phyloP scores from a whole-genome alignment of 23 tunicate species.

The Diplosoma virens region DNA sequence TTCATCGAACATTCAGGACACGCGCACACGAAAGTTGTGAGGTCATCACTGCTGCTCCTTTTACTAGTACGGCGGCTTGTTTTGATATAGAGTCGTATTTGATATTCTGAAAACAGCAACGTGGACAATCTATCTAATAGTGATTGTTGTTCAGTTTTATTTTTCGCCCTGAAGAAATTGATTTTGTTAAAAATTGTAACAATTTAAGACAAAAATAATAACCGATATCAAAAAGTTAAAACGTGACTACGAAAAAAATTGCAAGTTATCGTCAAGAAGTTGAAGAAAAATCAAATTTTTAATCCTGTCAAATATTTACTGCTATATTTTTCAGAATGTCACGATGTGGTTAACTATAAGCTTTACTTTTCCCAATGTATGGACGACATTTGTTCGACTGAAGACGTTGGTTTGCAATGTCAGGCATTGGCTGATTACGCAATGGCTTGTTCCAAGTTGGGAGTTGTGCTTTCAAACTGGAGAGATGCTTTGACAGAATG shows the following conservation, averaged over 20 bases:
- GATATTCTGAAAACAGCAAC: no score
- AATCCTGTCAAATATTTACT: no score
- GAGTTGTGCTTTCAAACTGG: conserved; percentile 89
- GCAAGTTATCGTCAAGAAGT: no score
- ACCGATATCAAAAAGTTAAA: no score
- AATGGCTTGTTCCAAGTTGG: conserved; percentile 88
- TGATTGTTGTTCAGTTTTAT: no score
- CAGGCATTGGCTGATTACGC: conserved; percentile 89
- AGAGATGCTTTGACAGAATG: conserved; percentile 66
- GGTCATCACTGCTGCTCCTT: conserved; percentile 86
- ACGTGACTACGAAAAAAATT: no score
- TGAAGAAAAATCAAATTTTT: no score
- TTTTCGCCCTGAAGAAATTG: no score
- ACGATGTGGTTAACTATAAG: conserved; percentile 92
- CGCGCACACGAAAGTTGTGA: conserved; percentile 91
- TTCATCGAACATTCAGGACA: conserved; percentile 60
- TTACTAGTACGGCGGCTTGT: conserved; percentile 65
- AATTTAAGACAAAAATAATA: no score
- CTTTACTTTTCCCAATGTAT: conserved; percentile 67
- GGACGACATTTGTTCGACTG: conserved; percentile 80
- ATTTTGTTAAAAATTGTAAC: no score
- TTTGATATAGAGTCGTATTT: no score
- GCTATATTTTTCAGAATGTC: conserved; percentile 88
- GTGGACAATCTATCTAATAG: no score
- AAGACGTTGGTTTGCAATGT: conserved; percentile 76